These are phyloP conservation scores for Chaetura pelagica DNA, from an alignment of 2,113 vertebrate species.

Conservation along the genomic window DNA sequence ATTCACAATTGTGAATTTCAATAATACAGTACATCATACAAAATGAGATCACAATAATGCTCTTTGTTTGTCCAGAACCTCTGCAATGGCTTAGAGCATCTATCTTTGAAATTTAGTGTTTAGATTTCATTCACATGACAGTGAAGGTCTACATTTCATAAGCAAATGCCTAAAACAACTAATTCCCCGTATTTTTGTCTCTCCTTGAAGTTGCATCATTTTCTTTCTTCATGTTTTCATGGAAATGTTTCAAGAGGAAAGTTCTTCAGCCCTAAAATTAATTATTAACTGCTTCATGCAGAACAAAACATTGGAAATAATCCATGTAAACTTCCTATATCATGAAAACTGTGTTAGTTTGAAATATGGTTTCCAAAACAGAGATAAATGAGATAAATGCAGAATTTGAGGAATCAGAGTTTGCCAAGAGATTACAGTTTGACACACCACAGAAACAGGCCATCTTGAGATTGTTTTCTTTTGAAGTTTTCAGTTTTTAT, in stretches of 20 bases:
- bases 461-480: fast-evolving
- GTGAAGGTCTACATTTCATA: neutral
- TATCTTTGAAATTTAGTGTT: neutral
- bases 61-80: neutral
- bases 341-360: neutral
- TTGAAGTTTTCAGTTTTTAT: neutral
- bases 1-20: neutral
- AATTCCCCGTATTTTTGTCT: neutral
- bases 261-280: neutral
- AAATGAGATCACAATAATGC: neutral
- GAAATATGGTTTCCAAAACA: neutral
- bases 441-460: neutral
- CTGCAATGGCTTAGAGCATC: neutral
- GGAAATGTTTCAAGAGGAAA: neutral
- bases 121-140: neutral
- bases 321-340: neutral
- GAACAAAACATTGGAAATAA: neutral
- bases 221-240: neutral
- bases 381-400: neutral
- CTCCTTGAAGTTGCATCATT: neutral
- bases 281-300: neutral
- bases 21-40: neutral
- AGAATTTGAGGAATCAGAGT: neutral
- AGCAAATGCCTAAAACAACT: neutral
- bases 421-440: neutral